Percentiles rank a stretch among this genome's conserved stretches.
Conservation (phyloP, 2,113 vertebrate species). For the Pseudonaja textilis region DNA sequence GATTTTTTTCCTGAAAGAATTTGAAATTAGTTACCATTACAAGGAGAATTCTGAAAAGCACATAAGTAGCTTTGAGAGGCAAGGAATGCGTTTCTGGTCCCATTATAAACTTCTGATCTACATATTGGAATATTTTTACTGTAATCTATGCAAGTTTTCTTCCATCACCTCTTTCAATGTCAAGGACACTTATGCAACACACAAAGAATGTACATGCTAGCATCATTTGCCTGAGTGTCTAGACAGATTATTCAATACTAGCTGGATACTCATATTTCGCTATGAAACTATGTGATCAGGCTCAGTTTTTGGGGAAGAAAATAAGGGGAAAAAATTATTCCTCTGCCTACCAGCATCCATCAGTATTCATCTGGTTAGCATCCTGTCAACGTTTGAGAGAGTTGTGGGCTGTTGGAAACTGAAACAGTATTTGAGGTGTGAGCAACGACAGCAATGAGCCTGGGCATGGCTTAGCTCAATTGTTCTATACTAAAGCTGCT, state of each 20-base stretch:
- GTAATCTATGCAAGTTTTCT: not conserved
- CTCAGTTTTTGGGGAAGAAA: too few species aligned
- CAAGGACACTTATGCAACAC: not conserved
- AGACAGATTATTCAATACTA: constrained; percentile 9
- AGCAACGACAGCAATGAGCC: too few species aligned
- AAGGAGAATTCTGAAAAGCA: constrained; percentile 8
- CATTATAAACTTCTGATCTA: constrained; percentile 1
- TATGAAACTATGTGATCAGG: too few species aligned
- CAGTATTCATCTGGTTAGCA: too few species aligned
- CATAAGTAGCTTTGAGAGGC: not conserved
- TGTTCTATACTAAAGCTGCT: too few species aligned
- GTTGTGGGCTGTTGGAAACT: too few species aligned
- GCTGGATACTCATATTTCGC: too few species aligned
- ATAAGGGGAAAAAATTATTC: too few species aligned
- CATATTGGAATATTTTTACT: not conserved
- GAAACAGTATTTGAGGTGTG: too few species aligned
- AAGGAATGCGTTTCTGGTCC: not conserved
- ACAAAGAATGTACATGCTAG: not conserved
- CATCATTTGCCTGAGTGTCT: not conserved
- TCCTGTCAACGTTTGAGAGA: too few species aligned
- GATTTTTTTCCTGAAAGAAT: constrained; percentile 10
- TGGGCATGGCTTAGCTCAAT: too few species aligned
- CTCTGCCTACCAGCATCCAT: too few species aligned
- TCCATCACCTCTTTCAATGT: not conserved
- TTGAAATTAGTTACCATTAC: constrained; percentile 15